These are phyloP conservation scores for Panagrolaimus sp. DNA, from an alignment of 1,140 invertebrate genomes.

Conservation along the genomic window DNA sequence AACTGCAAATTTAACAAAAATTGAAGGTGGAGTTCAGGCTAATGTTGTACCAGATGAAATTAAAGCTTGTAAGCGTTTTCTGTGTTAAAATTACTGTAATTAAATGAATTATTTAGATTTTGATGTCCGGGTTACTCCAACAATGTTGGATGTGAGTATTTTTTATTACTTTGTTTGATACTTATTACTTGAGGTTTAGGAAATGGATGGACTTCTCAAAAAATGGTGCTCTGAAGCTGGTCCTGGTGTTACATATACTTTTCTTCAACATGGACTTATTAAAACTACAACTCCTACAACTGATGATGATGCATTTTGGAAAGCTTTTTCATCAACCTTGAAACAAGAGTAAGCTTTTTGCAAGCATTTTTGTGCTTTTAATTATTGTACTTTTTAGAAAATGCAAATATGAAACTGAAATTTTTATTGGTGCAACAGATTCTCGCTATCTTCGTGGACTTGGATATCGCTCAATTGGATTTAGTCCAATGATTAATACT, in stretches of 20 bases:
- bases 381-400: conserved; percentile 60
- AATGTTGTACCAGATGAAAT: conserved; percentile 82
- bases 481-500: background rate
- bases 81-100: background rate
- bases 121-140: conserved; percentile 74
- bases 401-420: conserved; percentile 65
- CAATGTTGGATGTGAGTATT: conserved; percentile 58
- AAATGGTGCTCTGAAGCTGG: conserved; percentile 77
- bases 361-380: conserved; percentile 27
- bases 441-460: conserved; percentile 34
- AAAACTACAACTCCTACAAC: conserved; percentile 66
- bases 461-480: background rate
- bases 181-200: conserved; percentile 24
- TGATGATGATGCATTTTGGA: conserved; percentile 72
- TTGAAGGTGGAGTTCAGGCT: conserved; percentile 78
- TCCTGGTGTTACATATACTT: conserved; percentile 69
- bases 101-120: conserved; percentile 62
- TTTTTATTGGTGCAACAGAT: conserved; percentile 58
- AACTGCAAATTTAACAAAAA: conserved; percentile 76
- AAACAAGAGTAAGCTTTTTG: conserved; percentile 65
- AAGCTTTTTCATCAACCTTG: conserved; percentile 68
- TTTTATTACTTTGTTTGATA: conserved; percentile 1
- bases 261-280: conserved; percentile 61
- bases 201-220: conserved; percentile 70
- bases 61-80: conserved; percentile 59